These are phyloP conservation scores for Astatotilapia flaviijosephi DNA, from an alignment of 2,113 vertebrate genomes.

Conservation along the genomic window DNA sequence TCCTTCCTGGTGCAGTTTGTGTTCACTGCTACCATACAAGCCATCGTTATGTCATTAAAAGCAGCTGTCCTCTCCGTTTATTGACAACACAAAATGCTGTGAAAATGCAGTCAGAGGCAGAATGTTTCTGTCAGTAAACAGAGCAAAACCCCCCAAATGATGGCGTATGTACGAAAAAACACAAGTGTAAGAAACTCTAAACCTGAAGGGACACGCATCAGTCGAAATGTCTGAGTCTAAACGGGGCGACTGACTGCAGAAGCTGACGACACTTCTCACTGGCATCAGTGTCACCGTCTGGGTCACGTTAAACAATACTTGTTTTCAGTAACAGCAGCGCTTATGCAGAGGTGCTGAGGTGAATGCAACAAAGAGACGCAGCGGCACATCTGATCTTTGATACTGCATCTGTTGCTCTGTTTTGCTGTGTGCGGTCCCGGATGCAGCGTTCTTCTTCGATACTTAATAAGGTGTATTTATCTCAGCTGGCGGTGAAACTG, in stretches of 20 bases:
- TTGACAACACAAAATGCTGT: background rate
- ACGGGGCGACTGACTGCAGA: background rate
- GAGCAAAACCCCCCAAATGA: rapidly evolving
- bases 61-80: too few relatives aligned
- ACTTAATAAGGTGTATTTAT: conserved; percentile 50
- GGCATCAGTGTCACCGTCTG: background rate
- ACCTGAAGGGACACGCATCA: background rate
- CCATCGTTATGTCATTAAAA: background rate
- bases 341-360: background rate
- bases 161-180: rapidly evolving
- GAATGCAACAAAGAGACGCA: background rate
- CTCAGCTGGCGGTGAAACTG: conserved; percentile 27
- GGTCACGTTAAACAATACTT: background rate
- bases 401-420: background rate
- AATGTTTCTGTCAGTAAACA: background rate
- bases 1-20: background rate
- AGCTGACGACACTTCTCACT: background rate
- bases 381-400: background rate
- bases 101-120: background rate
- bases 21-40: background rate
- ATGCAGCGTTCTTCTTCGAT: conserved; percentile 15
- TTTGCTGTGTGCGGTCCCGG: background rate
- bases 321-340: background rate
- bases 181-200: background rate
- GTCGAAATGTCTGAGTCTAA: background rate